Conservation (phyloP, 1,140 invertebrate genomes). For the Aphelenchoides fujianensis region DNA sequence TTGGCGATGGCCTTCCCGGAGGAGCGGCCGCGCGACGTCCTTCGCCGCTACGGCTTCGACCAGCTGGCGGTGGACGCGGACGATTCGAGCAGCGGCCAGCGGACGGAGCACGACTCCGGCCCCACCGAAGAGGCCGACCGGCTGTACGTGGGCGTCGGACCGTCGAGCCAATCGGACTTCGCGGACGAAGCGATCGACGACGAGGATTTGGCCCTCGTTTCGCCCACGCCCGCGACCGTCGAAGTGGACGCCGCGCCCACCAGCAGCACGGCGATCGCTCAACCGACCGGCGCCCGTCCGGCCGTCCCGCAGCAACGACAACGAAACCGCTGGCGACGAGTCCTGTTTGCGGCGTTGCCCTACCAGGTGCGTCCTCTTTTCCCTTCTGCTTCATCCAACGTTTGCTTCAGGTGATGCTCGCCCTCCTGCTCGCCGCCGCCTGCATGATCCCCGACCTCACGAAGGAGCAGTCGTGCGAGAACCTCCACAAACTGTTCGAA, state of each 20-base stretch:
- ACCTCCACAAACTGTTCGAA: conserved; percentile 24
- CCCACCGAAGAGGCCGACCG: conserved; percentile 6
- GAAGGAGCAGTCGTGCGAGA: conserved; percentile 22
- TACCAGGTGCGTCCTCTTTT: conserved; percentile 10
- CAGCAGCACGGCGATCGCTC: not conserved
- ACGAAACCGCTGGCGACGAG: conserved; percentile 21
- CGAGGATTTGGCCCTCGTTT: conserved; percentile 15
- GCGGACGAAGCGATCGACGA: conserved; percentile 20
- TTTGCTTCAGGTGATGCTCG: conserved; percentile 32
- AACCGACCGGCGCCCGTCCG: not conserved
- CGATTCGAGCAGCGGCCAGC: not conserved
- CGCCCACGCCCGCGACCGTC: not conserved
- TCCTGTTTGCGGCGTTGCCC: conserved; percentile 20
- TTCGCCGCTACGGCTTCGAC: conserved; percentile 1
- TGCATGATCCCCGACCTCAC: conserved; percentile 24
- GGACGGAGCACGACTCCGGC: not conserved
- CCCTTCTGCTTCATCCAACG: too few species aligned
- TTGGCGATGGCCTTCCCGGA: conserved; percentile 22
- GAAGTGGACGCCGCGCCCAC: not conserved
- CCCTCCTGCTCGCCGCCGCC: conserved; percentile 24
- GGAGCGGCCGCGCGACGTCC: conserved; percentile 9
- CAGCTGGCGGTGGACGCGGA: conserved; percentile 12
- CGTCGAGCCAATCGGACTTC: not conserved
- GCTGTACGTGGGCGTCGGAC: not conserved
- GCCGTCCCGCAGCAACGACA: not conserved